These are phyloP conservation scores for Heterodera filipjevi DNA, from an alignment of 2,888 invertebrate species.

Conservation along the genomic window DNA sequence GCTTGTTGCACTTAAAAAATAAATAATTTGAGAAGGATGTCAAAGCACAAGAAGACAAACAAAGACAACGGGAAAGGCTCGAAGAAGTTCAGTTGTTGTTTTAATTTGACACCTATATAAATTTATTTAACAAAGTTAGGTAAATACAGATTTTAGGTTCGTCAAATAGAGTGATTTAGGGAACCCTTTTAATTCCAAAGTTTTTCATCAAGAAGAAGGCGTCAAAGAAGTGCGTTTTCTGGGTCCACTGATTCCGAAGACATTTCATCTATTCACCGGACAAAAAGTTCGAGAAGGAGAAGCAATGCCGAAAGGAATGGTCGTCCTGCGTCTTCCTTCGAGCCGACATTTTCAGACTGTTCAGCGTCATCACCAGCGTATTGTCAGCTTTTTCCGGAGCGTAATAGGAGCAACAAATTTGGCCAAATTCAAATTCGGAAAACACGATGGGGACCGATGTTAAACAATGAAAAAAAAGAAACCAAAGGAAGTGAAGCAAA, in stretches of 20 bases:
- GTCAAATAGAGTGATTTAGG: too few species aligned
- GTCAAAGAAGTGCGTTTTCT: neutral
- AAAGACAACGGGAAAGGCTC: neutral
- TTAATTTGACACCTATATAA: neutral
- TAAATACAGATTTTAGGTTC: neutral
- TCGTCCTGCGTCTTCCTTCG: neutral
- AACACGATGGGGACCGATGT: constrained; percentile 21
- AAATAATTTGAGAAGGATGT: neutral
- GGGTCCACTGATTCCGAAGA: neutral
- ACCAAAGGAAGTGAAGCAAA: neutral
- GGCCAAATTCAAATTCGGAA: constrained; percentile 15
- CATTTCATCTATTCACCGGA: too few species aligned
- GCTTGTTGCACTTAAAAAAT: too few species aligned
- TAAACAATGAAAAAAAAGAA: neutral
- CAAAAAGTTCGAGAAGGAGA: neutral
- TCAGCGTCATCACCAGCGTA: neutral
- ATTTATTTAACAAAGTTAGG: neutral
- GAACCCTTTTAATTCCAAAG: too few species aligned
- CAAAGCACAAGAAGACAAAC: constrained; percentile 10
- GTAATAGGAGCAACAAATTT: neutral
- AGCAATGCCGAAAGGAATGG: too few species aligned
- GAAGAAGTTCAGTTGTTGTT: constrained; percentile 31
- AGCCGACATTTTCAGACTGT: neutral
- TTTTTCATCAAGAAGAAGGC: neutral
- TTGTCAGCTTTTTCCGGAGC: neutral